Evolutionary conservation across 1,140 invertebrate genomes (phyloP), one percentile per base, ranked within the genome.

Genomic region (Drosophila rufa): DNA sequence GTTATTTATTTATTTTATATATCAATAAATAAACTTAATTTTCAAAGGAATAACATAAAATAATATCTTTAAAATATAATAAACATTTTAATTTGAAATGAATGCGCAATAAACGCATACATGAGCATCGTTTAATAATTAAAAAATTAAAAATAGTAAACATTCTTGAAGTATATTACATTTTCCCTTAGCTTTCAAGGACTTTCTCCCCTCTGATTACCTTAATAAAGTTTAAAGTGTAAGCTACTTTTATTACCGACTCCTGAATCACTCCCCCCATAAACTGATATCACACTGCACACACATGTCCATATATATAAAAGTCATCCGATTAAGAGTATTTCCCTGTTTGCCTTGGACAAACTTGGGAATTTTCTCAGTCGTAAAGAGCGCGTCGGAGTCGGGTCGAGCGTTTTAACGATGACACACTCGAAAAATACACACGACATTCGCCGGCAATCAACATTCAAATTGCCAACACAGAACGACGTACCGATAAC

Each of bases 381-480:
- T 80, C 76, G 67, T 83, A 77, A 82, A 87, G 14, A 56, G 36
- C 19, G 40, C 40, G 7, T 9, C 30, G 27, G 27, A 76, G 57
- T 8, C 55, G 71, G 62, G 42, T 74, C 56, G 57, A 58, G 36
- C 48, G 65, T 79, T 86, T 86, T 86, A 86, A 86, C 79, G 82
- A 86, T 86, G 82, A 87, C 83, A 82, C 79, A 87, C 79, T 67
- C 47, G 61, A 69, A 69, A 40, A 22, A 69, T 9, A 70, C 40
- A 42, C 58, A 51, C 45, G 19, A 45, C 30, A 8, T 17, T 19
- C 27, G 33, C 25, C 36, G 53, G 30, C 76, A 83, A 79, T 82
- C 75, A 79, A 83, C 67, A 80, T 77, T 80, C 51, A 79, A 82
- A 76, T 64, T 80, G 64, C 62, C 58, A 82, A 70, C 66, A 59